A percentile compares a stretch with the other conserved stretches of the same genome.
These are phyloP conservation scores for Drosophila niveifrons DNA, from an alignment of 2,888 invertebrate genomes.

Conservation along the genomic window DNA sequence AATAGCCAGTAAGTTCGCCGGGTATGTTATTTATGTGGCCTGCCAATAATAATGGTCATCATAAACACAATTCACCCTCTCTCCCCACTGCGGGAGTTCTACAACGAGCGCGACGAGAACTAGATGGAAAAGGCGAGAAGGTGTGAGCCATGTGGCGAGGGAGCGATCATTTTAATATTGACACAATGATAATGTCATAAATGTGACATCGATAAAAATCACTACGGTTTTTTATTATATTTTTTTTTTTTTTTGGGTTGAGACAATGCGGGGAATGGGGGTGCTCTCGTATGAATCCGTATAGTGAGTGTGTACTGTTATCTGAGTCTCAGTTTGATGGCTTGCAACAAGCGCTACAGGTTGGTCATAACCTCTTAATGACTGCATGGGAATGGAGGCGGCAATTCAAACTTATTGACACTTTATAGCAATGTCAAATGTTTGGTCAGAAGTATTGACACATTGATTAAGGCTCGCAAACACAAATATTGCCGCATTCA, in stretches of 20 bases:
- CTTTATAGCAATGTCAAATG: constrained; percentile 58
- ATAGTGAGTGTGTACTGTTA: constrained; percentile 14
- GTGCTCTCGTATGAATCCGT: not conserved
- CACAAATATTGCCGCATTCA: constrained; percentile 11
- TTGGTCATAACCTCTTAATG: constrained; percentile 31
- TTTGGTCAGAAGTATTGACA: constrained; percentile 53
- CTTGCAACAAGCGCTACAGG: constrained; percentile 47
- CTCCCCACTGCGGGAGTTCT: not conserved
- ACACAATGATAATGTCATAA: constrained; percentile 81
- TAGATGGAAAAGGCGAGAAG: constrained; percentile 14
- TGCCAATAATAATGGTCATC: constrained; percentile 72
- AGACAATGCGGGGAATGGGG: constrained; percentile 14
- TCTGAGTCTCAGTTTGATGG: constrained; percentile 16
- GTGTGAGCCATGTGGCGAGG: constrained; percentile 59
- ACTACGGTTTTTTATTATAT: constrained; percentile 47
- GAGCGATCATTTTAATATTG: constrained; percentile 71
- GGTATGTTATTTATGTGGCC: constrained; percentile 64
- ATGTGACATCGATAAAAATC: constrained; percentile 83
- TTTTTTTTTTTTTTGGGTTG: constrained; percentile 17
- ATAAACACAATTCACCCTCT: constrained; percentile 59
- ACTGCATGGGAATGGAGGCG: not conserved
- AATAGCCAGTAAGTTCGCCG: constrained; percentile 49
- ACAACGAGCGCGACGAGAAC: not conserved
- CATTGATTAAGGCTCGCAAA: constrained; percentile 18
- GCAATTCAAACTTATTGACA: constrained; percentile 59